Evolutionary conservation across 2,113 vertebrate genomes (phyloP).

Genomic region (Chinchilla lanigera): DNA sequence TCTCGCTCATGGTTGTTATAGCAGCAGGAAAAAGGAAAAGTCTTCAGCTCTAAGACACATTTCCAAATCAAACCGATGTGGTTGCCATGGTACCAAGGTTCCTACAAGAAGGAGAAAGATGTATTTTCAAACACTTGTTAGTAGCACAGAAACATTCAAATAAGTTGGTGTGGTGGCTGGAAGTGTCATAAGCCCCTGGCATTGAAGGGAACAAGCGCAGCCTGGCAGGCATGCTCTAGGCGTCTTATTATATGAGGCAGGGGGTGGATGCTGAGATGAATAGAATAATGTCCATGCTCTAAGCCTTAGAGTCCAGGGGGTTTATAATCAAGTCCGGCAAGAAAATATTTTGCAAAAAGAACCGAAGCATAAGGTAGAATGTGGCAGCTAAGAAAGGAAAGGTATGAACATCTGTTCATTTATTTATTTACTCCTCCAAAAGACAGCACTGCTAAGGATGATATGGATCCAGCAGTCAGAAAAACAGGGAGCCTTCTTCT

Average conservation of each 20-base stretch:
- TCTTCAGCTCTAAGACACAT: conserved; percentile 71
- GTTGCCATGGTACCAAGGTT: conserved; percentile 87
- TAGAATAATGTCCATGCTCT: neutral
- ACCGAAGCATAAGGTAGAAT: conserved; percentile 15
- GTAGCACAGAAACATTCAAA: conserved; percentile 79
- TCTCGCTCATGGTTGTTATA: conserved; percentile 57
- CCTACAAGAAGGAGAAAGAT: conserved; percentile 75
- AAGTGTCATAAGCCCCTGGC: conserved; percentile 78
- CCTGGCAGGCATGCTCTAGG: neutral
- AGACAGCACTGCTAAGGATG: neutral
- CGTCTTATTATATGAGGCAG: neutral
- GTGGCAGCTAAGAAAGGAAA: conserved; percentile 7
- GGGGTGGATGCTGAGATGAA: neutral
- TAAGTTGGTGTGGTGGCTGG: conserved; percentile 78
- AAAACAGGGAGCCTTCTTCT: neutral
- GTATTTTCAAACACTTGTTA: conserved; percentile 85
- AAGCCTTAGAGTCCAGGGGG: neutral
- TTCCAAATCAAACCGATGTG: conserved; percentile 82
- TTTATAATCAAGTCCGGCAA: neutral
- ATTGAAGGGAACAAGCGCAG: conserved; percentile 5
- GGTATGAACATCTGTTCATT: conserved; percentile 46
- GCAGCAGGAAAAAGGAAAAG: conserved; percentile 75
- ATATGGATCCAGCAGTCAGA: neutral
- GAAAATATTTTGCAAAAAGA: conserved; percentile 38
- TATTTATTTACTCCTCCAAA: conserved; percentile 19